Evolutionary conservation across 2,888 invertebrate species (phyloP), one percentile per base, ranked within the genome.

Genomic region (Drosophila aldrichi): DNA sequence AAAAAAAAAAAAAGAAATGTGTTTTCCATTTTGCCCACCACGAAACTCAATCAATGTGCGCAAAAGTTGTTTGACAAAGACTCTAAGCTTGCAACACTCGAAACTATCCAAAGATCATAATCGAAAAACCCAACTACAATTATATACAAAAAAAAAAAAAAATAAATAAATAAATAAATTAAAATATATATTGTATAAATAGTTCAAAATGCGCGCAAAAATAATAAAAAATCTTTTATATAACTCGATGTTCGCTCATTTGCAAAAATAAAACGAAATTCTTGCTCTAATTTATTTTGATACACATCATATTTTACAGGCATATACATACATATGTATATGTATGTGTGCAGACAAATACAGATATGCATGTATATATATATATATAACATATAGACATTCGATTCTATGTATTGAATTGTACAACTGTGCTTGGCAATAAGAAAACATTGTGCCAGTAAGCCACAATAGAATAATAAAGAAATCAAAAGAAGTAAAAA

Each of bases 1-100:
- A n/a, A n/a, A n/a, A n/a, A n/a, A n/a, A n/a, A n/a, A n/a, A n/a
- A n/a, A 59, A 40, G 43, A 32, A 10, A 32, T 75, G 62, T 73
- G 44, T 59, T 55, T 70, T 66, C 48, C 40, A 63, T 69, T 70
- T 65, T 65, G 61, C 73, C 77, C 77, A 77, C 64, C 76, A 60
- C 36, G 46, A 72, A 68, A 36, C 48, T 65, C 80, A 80, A 82
- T 77, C 74, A 71, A 67, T 72, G 71, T 36, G 36, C 36, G 14
- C 36, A 36, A 62, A 57, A 51, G 60, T 57, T 64, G 62, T n/a
- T 59, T 48, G n/a, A 29, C 14, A 12, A 49, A 29, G 56, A 71
- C 71, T 59, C 36, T 43, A 56, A 55, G 49, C 60, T 49, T 65
- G 54, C 41, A 46, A 58, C 61, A 41, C 32, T 40, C 32, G 18